Evolutionary conservation across 2,888 invertebrate genomes (phyloP).

Genomic region (Tortricodes alternella): DNA sequence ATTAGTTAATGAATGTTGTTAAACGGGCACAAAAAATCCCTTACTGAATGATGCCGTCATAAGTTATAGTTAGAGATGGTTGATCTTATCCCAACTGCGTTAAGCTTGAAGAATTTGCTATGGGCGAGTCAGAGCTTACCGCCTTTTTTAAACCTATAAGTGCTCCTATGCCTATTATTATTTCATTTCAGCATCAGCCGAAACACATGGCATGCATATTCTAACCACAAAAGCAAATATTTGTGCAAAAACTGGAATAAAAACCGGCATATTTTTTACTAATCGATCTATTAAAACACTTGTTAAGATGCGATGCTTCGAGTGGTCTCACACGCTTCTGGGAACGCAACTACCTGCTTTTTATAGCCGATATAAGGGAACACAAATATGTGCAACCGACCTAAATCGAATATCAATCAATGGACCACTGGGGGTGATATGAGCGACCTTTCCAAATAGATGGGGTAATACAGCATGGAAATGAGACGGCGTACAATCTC

Average conservation of each 20-base stretch:
- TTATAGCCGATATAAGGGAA: slow-evolving; percentile 65
- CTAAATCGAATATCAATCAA: slow-evolving; percentile 60
- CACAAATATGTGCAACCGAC: slow-evolving; percentile 65
- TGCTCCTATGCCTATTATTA: slow-evolving; percentile 16
- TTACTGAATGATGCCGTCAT: slow-evolving; percentile 10
- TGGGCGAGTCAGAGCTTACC: slow-evolving; percentile 3
- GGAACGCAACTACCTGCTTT: slow-evolving; percentile 79
- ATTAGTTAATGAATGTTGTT: slow-evolving; percentile 23
- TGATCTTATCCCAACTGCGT: slow-evolving; percentile 8
- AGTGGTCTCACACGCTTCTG: slow-evolving; percentile 61
- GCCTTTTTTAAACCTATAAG: slow-evolving; percentile 15
- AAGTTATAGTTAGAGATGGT: slow-evolving; percentile 3
- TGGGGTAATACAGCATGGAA: slow-evolving; percentile 54
- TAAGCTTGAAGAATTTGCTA: slow-evolving; percentile 14
- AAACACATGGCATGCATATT: slow-evolving; percentile 45
- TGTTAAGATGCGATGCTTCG: slow-evolving; percentile 47
- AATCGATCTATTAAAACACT: slow-evolving; percentile 55
- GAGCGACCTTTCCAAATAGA: slow-evolving; percentile 56
- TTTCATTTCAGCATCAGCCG: slow-evolving; percentile 22
- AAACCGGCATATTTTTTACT: slow-evolving; percentile 41
- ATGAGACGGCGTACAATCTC: slow-evolving; percentile 54
- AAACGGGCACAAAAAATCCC: slow-evolving; percentile 7
- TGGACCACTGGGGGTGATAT: slow-evolving; percentile 46
- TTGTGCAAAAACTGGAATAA: slow-evolving; percentile 50
- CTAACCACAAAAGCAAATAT: slow-evolving; percentile 45